Base-by-base conservation (phyloP, 2,888 invertebrate genomes). In the Boloria selene region DNA sequence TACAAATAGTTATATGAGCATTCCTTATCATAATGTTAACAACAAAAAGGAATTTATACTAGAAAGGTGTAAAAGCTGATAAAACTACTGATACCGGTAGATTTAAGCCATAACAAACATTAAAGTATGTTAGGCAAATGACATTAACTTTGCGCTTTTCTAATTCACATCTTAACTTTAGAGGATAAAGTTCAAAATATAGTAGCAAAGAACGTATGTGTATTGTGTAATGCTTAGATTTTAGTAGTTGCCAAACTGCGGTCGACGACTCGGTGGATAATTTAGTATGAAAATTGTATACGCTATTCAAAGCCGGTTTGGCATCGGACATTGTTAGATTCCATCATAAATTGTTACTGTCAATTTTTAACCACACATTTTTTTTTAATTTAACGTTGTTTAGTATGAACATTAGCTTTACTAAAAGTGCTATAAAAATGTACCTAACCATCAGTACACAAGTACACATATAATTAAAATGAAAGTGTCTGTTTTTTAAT, bases 31-130 rank as follows among this genome's bases (percentile, higher is more conserved):
- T 54, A 51, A 68, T 59, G 67, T 68, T 65, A 64, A 68, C 59
- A 45, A 54, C 56, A 61, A 61, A 65, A 54, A 68, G 70, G 69
- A 72, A 70, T 72, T 72, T 72, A 69, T 68, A 69, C 68, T 61
- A 52, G 65, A 65, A 61, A 70, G 70, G 68, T 70, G 70, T 70
- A 65, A 67, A 65, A 64, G 66, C 69, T 72, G 74, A 73, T 74
- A 73, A 72, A 59, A 69, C 52, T 45, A 56, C 67, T 70, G 72
- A 73, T 71, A 70, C 58, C 60, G 45, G 54, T 59, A 58, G 70
- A 72, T 73, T 73, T 71, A 74, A 74, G 58, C 67, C 73, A 73
- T 53, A 64, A 72, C 68, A 72, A 71, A 72, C 72, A 70, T 18
- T 55, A 60, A 65, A 56, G 60, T 68, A 31, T 65, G 63, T 63